phyloP scores from a whole-genome alignment of 2,888 invertebrate species.

The Leucoma salicis region DNA sequence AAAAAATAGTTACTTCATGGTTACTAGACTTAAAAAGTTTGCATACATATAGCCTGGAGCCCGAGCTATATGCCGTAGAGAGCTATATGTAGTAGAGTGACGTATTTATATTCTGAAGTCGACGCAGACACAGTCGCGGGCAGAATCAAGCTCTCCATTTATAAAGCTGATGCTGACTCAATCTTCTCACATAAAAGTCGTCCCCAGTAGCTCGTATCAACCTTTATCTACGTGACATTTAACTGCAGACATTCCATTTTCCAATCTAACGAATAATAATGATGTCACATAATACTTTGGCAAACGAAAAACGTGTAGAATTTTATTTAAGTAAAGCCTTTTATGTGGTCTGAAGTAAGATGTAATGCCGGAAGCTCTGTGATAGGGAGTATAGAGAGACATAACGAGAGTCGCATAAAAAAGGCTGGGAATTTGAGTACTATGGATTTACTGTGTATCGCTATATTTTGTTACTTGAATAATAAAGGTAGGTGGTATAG shows the following conservation, averaged over 20 bases:
- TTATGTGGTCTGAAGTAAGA: slow-evolving; percentile 22
- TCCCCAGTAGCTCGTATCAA: slow-evolving; percentile 3
- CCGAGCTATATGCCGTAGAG: too few relatives aligned
- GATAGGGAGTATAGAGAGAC: slow-evolving; percentile 10
- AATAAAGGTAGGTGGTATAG: too few relatives aligned
- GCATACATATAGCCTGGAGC: too few relatives aligned
- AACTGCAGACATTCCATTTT: slow-evolving; percentile 9
- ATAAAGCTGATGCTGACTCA: slow-evolving; percentile 4
- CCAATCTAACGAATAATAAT: slow-evolving; percentile 21
- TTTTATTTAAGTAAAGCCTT: slow-evolving; percentile 23
- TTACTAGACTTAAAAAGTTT: too few relatives aligned
- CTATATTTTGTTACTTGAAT: too few relatives aligned
- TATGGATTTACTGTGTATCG: too few relatives aligned
- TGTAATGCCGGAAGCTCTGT: slow-evolving; percentile 18
- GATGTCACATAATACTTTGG: slow-evolving; percentile 14
- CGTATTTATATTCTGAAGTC: too few relatives aligned
- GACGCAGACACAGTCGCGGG: too few relatives aligned
- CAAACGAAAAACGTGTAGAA: slow-evolving; percentile 8
- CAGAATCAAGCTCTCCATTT: slow-evolving; percentile 1
- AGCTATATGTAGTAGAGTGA: too few relatives aligned
- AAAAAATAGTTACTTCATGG: too few relatives aligned
- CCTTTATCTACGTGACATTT: slow-evolving; percentile 12
- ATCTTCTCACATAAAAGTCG: slow-evolving; percentile 5
- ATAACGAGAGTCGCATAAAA: slow-evolving; percentile 25
- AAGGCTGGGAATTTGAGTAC: slow-evolving; percentile 12